These are phyloP conservation scores for Psettodes erumei DNA, from an alignment of 2,113 vertebrate species.

Conservation along the genomic window DNA sequence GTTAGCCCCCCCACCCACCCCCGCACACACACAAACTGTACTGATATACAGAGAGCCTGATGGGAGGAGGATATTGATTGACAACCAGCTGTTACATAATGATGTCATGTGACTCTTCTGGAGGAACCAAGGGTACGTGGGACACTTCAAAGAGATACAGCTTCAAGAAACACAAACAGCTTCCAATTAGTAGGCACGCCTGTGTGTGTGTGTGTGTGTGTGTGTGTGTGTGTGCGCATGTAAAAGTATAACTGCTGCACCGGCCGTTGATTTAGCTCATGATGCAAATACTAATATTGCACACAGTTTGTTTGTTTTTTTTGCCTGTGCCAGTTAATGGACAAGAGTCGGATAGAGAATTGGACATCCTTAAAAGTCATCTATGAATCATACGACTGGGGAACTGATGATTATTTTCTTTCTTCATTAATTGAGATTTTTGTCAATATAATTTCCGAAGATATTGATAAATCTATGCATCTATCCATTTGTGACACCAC, in stretches of 20 bases:
- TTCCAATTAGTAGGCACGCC: background rate
- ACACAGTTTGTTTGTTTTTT: background rate
- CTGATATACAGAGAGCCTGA: slow-evolving; percentile 26
- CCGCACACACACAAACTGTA: too few relatives aligned
- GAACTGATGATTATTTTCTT: background rate
- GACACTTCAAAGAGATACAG: slow-evolving; percentile 25
- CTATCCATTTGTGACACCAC: too few relatives aligned
- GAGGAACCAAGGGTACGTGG: background rate
- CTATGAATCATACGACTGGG: background rate
- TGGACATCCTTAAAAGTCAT: background rate
- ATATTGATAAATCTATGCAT: too few relatives aligned
- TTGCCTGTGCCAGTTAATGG: background rate
- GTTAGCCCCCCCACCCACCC: too few relatives aligned
- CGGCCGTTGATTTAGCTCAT: background rate
- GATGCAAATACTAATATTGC: background rate
- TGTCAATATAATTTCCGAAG: background rate
- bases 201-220: background rate
- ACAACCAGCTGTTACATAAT: slow-evolving; percentile 50
- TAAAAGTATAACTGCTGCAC: background rate
- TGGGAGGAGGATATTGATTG: slow-evolving; percentile 48
- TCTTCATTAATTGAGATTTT: background rate
- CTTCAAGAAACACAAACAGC: background rate
- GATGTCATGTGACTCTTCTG: slow-evolving; percentile 27
- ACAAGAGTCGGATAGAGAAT: background rate
- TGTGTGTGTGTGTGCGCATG: background rate